Evolutionary conservation across 2,797 vertebrate genomes (phyloP), one percentile per base, ranked within the genome.

Genomic region (Remorina albescens): DNA sequence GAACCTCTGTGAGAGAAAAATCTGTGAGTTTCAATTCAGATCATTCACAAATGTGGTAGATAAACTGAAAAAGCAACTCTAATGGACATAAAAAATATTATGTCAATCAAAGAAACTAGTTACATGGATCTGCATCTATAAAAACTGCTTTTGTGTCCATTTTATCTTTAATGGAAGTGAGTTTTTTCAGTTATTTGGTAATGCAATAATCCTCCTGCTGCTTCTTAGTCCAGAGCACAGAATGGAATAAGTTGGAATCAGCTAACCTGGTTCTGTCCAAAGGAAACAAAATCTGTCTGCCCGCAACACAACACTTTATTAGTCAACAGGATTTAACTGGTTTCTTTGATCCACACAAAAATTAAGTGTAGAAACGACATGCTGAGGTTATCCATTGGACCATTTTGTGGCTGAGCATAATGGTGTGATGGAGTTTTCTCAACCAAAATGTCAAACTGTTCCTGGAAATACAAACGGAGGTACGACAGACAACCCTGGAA

Each of bases 1-100:
- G 94, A 79, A 94, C 96, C 85, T 95, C 96, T 98, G 88, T 19
- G 12, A 9, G 1, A 12, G 16, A 41, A 10, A 37, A 8, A 60
- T 4, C 2, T 26, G 15, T 68, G 5, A n/a, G 42, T 42, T 69
- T n/a, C 69, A 7, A 54, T 37, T 41, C 46, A 47, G 46, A 47
- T 44, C 8, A 44, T 44, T 9, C 8, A 44, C 18, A 44, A 44
- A 44, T 19, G 7, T 44, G 42, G 18, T 44, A 19, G n/a, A 44
- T 44, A 19, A 15, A n/a, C 42, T 19, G 18, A 44, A 44, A 44
- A 42, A 41, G 15, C 39, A 1, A 16, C 18, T 16, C 18, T 18
- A 41, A 5, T 5, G 15, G n/a, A n/a, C 10, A 2, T 39, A 39
- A 39, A 39, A 15, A 39, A 34, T 34, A 6, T 34, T 34, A 7